A percentile compares a stretch with the other conserved stretches of the same genome.
Evolutionary conservation across 1,140 invertebrate species (phyloP).

Genomic region (Agrilus planipennis): DNA sequence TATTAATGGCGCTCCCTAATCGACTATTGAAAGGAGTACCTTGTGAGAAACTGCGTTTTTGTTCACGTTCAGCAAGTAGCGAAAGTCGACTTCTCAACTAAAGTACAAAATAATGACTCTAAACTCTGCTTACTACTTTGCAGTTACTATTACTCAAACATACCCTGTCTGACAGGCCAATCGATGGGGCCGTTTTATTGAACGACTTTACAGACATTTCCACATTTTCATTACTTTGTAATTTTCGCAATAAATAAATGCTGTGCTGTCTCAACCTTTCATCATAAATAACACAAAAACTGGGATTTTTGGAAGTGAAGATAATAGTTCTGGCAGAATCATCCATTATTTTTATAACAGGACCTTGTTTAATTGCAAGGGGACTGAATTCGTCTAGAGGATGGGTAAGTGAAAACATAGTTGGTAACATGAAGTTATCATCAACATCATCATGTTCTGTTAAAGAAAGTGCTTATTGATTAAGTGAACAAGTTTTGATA

Average conservation of each 20-base stretch:
- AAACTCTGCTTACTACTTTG: too few species aligned
- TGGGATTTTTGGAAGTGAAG: conserved; percentile 39
- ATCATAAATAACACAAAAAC: conserved; percentile 60
- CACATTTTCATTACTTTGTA: conserved; percentile 51
- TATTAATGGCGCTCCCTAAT: conserved; percentile 13
- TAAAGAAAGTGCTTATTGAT: too few species aligned
- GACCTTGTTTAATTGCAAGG: conserved; percentile 58
- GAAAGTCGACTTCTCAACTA: not conserved
- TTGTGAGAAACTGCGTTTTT: conserved; percentile 1
- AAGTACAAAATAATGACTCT: too few species aligned
- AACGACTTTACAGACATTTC: conserved; percentile 11
- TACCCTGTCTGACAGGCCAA: conserved; percentile 7
- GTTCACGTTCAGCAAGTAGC: not conserved
- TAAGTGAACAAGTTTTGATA: too few species aligned
- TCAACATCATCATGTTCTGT: conserved; percentile 16
- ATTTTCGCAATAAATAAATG: conserved; percentile 67
- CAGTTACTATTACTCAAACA: not conserved
- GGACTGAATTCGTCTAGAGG: conserved; percentile 82
- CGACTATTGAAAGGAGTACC: conserved; percentile 23
- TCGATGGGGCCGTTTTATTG: not conserved
- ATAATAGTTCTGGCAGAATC: conserved; percentile 40
- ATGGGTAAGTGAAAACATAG: conserved; percentile 73
- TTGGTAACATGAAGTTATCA: conserved; percentile 47
- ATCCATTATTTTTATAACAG: conserved; percentile 38
- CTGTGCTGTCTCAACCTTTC: conserved; percentile 63